Evolutionary conservation across 2,888 invertebrate species (phyloP), one percentile per base, ranked within the genome.

Genomic region (Agapostemon virescens): DNA sequence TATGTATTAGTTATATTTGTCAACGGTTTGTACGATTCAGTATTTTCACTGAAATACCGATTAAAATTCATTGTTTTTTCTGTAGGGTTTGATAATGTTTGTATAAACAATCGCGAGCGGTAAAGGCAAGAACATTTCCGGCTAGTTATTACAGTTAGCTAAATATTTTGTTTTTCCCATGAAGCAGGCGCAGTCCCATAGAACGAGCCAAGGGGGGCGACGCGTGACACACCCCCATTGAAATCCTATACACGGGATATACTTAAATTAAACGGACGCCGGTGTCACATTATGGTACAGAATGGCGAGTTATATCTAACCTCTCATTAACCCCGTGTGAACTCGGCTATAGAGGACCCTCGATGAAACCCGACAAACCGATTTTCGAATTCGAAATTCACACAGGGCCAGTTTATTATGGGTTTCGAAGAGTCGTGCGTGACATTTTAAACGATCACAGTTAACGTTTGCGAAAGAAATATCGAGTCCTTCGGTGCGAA

Each of bases 271-370:
- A 92, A 92, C 89, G 90, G 87, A 87, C 87, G 89, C 88, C 86
- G 88, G 91, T 91, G 90, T 92, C 89, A 83, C 89, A 89, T 90
- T 91, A 89, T 91, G 83, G 77, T 74, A 72, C 82, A 84, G 89
- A 89, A 90, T 88, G 84, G 88, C 90, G 87, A 91, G 91, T 92
- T 92, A 92, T 92, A 92, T 89, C 92, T 92, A 92, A 92, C 92
- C 92, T 91, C 90, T 92, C 89, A 92, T 92, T 92, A 92, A 90
- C 89, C 87, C 89, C 91, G 92, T 92, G 92, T 90, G 92, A 92
- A 92, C 90, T 83, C 82, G 79, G 58, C n/a, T 36, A 70, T 86
- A 78, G 78, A 68, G 67, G 69, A 72, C 76, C 73, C 77, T 55
- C 45, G 55, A 61, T 87, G 89, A 85, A 90, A 90, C 84, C 72